Evolutionary conservation across 2,113 vertebrate species (phyloP).

Genomic region (Mesoclemmys tuberculata): DNA sequence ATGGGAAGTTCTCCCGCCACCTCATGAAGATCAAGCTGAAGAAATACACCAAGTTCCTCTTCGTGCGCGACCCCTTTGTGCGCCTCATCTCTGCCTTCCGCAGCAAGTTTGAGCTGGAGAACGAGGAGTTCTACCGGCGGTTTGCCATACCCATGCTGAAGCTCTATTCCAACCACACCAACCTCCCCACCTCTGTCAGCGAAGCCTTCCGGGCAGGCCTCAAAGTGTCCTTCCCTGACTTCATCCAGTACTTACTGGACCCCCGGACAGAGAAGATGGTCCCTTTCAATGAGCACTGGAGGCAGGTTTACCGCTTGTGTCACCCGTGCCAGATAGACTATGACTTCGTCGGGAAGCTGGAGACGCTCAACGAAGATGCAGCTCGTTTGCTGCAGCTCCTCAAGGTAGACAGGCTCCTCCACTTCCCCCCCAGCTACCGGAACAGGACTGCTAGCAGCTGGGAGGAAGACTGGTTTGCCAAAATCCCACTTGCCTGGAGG

Average conservation of each 20-base stretch:
- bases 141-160: slow-evolving; percentile 92
- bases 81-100: slow-evolving; percentile 97
- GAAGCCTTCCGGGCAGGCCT: slow-evolving; percentile 89
- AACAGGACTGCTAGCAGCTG: slow-evolving; percentile 93
- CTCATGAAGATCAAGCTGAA: slow-evolving; percentile 97
- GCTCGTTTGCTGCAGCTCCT: slow-evolving; percentile 90
- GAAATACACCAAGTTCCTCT: slow-evolving; percentile 98
- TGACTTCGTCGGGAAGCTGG: slow-evolving; percentile 96
- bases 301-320: slow-evolving; percentile 93
- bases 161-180: slow-evolving; percentile 87
- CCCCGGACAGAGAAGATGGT: slow-evolving; percentile 89
- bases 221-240: slow-evolving; percentile 90
- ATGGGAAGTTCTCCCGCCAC: slow-evolving; percentile 93
- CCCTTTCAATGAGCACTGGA: slow-evolving; percentile 98
- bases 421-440: slow-evolving; percentile 89
- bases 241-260: slow-evolving; percentile 96
- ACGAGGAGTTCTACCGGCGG: slow-evolving; percentile 91
- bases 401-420: slow-evolving; percentile 89
- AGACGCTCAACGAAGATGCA: slow-evolving; percentile 92
- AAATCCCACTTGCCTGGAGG: slow-evolving; percentile 86
- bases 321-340: slow-evolving; percentile 99
- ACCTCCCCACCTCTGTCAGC: slow-evolving; percentile 84
- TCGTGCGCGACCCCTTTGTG: slow-evolving; percentile 95
- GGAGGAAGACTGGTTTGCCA: slow-evolving; percentile 93
- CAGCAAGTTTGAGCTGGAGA: slow-evolving; percentile 94